phyloP scores from a whole-genome alignment of 2,113 vertebrate genomes.

The Clarias gariepinus region DNA sequence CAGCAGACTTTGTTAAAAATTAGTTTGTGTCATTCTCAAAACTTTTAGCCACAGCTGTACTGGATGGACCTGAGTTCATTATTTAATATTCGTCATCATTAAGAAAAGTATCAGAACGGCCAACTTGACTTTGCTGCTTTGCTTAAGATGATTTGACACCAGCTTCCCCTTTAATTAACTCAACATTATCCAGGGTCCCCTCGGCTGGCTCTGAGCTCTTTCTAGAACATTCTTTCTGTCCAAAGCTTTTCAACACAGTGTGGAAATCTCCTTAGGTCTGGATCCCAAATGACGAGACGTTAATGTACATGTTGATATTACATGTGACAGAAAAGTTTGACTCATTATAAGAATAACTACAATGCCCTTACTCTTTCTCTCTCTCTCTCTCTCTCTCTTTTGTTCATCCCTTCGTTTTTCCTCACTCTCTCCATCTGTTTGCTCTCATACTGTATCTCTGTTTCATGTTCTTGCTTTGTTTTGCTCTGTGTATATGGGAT shows the following conservation, averaged over 20 bases:
- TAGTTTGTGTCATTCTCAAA: too few relatives aligned
- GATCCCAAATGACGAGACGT: not conserved
- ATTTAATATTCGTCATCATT: not conserved
- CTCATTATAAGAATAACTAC: not conserved
- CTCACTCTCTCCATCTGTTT: not conserved
- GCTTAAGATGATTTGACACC: not conserved
- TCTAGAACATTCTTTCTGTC: not conserved
- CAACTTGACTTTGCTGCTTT: not conserved
- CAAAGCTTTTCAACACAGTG: not conserved
- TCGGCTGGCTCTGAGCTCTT: not conserved
- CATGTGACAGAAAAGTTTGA: not conserved
- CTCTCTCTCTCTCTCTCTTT: not conserved
- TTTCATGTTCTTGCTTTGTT: not conserved
- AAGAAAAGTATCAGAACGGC: not conserved
- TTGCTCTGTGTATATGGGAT: not conserved
- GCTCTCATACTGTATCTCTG: not conserved
- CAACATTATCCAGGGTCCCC: not conserved
- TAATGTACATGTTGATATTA: not conserved
- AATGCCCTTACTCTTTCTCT: not conserved
- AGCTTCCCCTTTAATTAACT: not conserved
- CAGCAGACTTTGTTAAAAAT: too few relatives aligned
- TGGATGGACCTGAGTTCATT: not conserved
- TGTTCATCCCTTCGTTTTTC: not conserved
- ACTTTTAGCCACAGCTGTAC: not conserved
- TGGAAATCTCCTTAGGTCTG: not conserved